Evolutionary conservation across 92 coral and sea anemone genomes (phyloP), one percentile per base, ranked within the genome.

Genomic region (Hydrozoanthus gracilis): DNA sequence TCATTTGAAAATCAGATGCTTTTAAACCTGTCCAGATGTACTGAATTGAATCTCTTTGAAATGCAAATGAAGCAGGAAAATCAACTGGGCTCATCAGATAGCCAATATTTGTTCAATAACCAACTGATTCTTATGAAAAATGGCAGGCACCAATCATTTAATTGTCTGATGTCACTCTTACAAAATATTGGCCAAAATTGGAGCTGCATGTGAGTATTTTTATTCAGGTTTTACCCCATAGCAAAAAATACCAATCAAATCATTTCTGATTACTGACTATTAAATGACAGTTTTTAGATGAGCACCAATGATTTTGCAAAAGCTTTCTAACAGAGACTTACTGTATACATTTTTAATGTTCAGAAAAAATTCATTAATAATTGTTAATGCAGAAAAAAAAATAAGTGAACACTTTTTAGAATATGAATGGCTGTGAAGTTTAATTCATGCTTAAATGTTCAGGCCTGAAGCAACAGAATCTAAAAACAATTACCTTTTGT

Each of bases 91-190:
- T 68, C 47, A 5, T 13, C 8, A 7, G 44, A 35, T 46, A 48
- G 49, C 47, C 55, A 60, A 48, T 65, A 61, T 80, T 80, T 80
- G 74, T 47, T 80, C 85, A 60, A 62, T n/a, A 66, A 74, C 66
- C 85, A 80, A 60, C 73, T 64, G 85, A 80, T 65, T 66, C 27
- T 4, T 7, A 66, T 65, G 12, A 46, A 80, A 64, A 80, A 65
- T 9, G 49, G 15, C 61, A 65, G 73, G 64, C 20, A 65, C 85
- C 85, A 80, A 80, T 80, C 85, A 66, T 18, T 4, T 15, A 68
- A 70, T 47, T 66, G 48, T 6, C 14, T 17, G 13, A 4, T 44
- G 55, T 62, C 58, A 64, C n/a, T 64, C 13, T 45, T 48, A 15
- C 11, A 65, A 64, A 66, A 35, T 7, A 20, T 7, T 68, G 39